Percentiles rank a stretch among this genome's conserved stretches.
These are phyloP conservation scores for Pterocles orientalis DNA, from an alignment of 2,113 vertebrate species.

Conservation along the genomic window DNA sequence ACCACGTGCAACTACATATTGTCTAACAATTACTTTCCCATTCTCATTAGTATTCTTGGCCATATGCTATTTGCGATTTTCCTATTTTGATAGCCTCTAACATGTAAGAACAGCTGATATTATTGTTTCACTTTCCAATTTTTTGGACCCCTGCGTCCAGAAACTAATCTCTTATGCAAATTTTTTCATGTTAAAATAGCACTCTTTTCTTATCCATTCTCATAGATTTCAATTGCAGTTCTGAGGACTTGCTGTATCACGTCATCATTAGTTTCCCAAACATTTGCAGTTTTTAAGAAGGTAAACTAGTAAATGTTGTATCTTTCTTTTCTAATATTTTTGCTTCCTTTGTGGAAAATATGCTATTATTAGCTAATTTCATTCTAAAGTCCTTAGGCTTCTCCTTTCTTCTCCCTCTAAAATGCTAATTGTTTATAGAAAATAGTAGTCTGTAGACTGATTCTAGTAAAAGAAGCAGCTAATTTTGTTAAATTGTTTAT, in stretches of 20 bases:
- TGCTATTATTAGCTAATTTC: neutral
- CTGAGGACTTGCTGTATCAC: neutral
- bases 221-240: neutral
- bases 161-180: neutral
- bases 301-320: neutral
- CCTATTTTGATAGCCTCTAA: neutral
- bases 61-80: neutral
- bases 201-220: neutral
- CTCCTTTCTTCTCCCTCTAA: neutral
- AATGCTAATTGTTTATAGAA: neutral
- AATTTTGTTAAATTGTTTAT: slow-evolving; percentile 10
- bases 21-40: neutral
- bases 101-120: neutral
- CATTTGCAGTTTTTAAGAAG: neutral
- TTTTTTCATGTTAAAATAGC: neutral
- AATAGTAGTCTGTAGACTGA: neutral
- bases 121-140: slow-evolving; percentile 7
- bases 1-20: neutral
- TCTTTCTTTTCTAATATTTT: neutral
- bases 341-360: neutral
- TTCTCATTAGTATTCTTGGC: neutral
- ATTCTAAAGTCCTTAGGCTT: neutral
- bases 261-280: neutral
- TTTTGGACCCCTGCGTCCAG: neutral
- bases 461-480: neutral